Base-by-base conservation (phyloP, 2,113 vertebrate species). In the Chaetodon auriga region DNA sequence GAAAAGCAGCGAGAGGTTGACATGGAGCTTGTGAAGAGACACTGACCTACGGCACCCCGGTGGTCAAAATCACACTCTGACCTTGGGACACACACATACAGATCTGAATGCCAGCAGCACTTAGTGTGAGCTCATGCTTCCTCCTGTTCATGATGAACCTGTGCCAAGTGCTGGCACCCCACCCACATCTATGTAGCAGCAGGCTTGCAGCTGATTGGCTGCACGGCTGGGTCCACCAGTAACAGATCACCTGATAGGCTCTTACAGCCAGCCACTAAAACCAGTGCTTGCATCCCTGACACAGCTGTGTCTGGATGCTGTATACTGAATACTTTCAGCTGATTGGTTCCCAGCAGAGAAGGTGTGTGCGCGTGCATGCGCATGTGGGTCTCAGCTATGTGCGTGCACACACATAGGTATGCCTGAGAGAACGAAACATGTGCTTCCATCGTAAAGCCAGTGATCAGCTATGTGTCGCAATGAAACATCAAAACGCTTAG, bases 201-300 rank as follows among this genome's bases (percentile, higher is more conserved):
- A 83, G 45, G 16, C 78, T 43, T 14, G 41, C 70, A 80, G 36
- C 78, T 90, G 88, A 92, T 89, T 90, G 91, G 92, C 41, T 74
- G 71, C 25, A 0, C 12, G 19, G 18, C 25, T 30, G 63, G 6
- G 1, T 18, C 46, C 41, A 19, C 64, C 35, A 88, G 81, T 69
- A 83, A 84, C 43, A 2, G 1, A 1, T 49, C 74, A 46, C n/a
- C 75, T 63, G 57, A 92, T 88, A 35, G 89, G 86, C 41, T 78
- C 68, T 7, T 5, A 2, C n/a, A 2, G 1, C 6, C 43, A 66
- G 23, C 66, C 75, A 75, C 69, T 85, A 15, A 74, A 74, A 8
- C 81, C 74, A 35, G 60, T 13, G 63, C 70, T 62, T 30, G 49
- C 81, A 55, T 81, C 79, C 16, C 66, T 35, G 19, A 78, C 25